phyloP scores from a whole-genome alignment of 2,888 invertebrate genomes.

The Craniophora ligustri region DNA sequence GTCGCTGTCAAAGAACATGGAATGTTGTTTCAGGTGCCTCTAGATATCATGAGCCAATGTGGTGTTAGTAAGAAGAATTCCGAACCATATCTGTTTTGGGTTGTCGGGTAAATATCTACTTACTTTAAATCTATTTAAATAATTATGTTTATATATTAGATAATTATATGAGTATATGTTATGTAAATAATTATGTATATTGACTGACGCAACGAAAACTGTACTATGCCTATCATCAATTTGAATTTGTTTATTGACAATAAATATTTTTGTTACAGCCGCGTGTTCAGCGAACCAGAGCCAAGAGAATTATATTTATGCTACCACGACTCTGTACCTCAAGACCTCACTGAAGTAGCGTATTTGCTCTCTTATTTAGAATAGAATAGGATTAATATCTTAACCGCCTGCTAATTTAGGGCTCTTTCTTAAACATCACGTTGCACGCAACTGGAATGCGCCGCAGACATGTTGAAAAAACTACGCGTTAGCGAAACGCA shows the following conservation, averaged over 20 bases:
- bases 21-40: constrained; percentile 91
- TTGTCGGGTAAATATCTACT: constrained; percentile 93
- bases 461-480: too few relatives aligned
- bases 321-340: constrained; percentile 95
- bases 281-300: constrained; percentile 93
- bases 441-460: too few relatives aligned
- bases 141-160: too few relatives aligned
- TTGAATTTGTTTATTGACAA: too few relatives aligned
- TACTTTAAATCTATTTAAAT: too few relatives aligned
- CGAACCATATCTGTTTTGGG: constrained; percentile 92
- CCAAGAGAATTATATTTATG: constrained; percentile 95
- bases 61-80: constrained; percentile 74
- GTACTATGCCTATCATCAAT: too few relatives aligned
- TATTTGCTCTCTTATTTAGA: constrained; percentile 91
- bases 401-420: too few relatives aligned
- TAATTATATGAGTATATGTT: too few relatives aligned
- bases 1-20: constrained; percentile 95
- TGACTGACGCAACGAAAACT: too few relatives aligned
- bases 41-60: constrained; percentile 74
- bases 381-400: too few relatives aligned
- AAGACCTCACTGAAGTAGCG: constrained; percentile 96
- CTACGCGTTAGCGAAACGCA: too few relatives aligned
- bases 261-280: constrained; percentile 82
- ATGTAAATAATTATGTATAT: background rate
- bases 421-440: too few relatives aligned